Percentiles rank a stretch among this genome's conserved stretches.
Conservation (phyloP, 2,113 vertebrate species). For the Gila orcuttii region DNA sequence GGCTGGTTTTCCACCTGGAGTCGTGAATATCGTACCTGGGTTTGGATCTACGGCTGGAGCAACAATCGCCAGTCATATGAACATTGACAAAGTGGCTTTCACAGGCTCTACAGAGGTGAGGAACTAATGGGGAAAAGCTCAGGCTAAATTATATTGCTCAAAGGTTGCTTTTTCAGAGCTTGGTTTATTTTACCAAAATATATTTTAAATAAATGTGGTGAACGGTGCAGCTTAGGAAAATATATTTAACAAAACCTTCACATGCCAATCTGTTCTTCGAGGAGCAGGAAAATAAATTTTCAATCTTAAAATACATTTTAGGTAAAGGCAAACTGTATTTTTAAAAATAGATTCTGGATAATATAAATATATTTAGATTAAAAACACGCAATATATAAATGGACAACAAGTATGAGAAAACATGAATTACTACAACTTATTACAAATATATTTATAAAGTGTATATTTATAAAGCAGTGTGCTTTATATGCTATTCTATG, state of each 20-base stretch:
- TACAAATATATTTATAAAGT: too few relatives aligned
- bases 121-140: neutral
- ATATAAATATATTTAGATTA: neutral
- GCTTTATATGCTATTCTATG: too few relatives aligned
- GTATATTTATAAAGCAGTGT: too few relatives aligned
- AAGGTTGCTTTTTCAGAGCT: neutral
- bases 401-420: too few relatives aligned
- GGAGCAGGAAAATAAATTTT: neutral
- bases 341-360: neutral
- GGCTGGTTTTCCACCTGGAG: slow-evolving; percentile 93
- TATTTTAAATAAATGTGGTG: neutral
- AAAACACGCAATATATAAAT: neutral
- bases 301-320: too few relatives aligned
- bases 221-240: neutral
- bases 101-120: slow-evolving; percentile 91
- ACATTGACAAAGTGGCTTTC: slow-evolving; percentile 91
- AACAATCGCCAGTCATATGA: slow-evolving; percentile 87
- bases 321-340: neutral
- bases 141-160: neutral
- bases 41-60: slow-evolving; percentile 90
- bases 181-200: neutral
- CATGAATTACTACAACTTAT: too few relatives aligned
- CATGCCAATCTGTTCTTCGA: neutral
- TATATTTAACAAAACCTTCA: neutral
- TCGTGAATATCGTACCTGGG: slow-evolving; percentile 94